Evolutionary conservation across 2,888 invertebrate genomes (phyloP).

Genomic region (Sylvicola fuscatus): DNA sequence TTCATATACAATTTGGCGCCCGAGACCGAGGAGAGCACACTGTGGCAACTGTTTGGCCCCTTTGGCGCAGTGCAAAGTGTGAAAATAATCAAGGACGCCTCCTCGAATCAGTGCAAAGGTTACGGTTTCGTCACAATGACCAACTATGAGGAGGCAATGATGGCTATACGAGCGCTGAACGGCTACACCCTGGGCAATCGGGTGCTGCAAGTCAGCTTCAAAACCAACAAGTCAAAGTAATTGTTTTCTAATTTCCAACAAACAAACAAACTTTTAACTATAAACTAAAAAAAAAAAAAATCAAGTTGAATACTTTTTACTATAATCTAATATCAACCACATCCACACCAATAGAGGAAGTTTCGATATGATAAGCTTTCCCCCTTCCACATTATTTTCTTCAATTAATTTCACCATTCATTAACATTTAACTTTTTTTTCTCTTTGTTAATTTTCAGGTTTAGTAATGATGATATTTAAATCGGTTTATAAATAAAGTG

Average conservation of each 20-base stretch:
- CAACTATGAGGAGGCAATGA: slow-evolving; percentile 91
- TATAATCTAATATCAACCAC: too few species aligned
- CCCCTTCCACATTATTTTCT: too few species aligned
- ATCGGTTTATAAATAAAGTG: too few species aligned
- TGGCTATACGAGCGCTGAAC: slow-evolving; percentile 89
- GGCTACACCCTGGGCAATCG: slow-evolving; percentile 90
- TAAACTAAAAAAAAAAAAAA: too few species aligned
- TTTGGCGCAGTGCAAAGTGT: slow-evolving; percentile 54
- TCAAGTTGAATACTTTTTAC: too few species aligned
- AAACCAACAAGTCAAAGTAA: slow-evolving; percentile 63
- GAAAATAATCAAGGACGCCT: slow-evolving; percentile 88
- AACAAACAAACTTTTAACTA: too few species aligned
- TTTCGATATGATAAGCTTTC: too few species aligned
- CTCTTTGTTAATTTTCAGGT: too few species aligned
- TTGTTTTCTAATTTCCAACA: slow-evolving; percentile 3
- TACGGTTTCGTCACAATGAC: slow-evolving; percentile 98
- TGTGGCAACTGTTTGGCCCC: slow-evolving; percentile 89
- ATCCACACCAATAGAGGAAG: too few species aligned
- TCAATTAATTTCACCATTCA: too few species aligned
- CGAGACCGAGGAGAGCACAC: slow-evolving; percentile 85
- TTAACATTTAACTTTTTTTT: too few species aligned
- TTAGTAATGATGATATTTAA: too few species aligned
- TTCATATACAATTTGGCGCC: slow-evolving; percentile 92
- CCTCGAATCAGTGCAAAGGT: slow-evolving; percentile 94
- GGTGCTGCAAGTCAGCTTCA: slow-evolving; percentile 94